phyloP scores from a whole-genome alignment of 2,113 vertebrate species.

The Pseudopipra pipra region DNA sequence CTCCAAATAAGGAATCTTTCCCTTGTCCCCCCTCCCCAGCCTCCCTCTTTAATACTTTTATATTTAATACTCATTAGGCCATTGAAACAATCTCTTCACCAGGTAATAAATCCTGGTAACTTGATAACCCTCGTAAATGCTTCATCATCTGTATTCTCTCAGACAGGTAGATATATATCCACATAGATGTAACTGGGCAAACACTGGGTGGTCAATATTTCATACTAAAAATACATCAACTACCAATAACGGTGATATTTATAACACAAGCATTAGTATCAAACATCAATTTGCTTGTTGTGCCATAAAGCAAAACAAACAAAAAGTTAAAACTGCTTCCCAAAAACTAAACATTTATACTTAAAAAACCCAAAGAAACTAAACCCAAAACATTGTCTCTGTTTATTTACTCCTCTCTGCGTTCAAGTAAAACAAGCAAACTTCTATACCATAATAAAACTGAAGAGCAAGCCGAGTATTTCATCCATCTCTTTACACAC shows the following conservation, averaged over 20 bases:
- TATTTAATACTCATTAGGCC: neutral
- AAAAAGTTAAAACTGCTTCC: neutral
- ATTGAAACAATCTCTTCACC: neutral
- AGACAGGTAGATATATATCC: neutral
- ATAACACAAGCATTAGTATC: neutral
- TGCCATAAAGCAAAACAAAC: neutral
- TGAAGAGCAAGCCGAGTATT: neutral
- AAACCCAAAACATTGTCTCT: neutral
- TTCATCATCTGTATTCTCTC: neutral
- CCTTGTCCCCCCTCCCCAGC: neutral
- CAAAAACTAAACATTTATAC: neutral
- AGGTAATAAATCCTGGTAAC: neutral
- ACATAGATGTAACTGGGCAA: neutral
- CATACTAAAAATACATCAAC: slow-evolving; percentile 25
- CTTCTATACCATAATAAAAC: neutral
- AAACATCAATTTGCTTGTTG: neutral
- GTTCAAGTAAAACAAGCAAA: neutral
- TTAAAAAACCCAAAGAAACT: neutral
- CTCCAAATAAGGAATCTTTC: slow-evolving; percentile 62
- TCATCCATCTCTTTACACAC: neutral
- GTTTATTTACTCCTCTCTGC: neutral
- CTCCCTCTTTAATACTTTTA: neutral
- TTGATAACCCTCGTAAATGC: neutral
- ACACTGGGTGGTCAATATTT: slow-evolving; percentile 19
- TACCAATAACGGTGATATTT: neutral